These are phyloP conservation scores for Neoarius graeffei DNA, from an alignment of 2,113 vertebrate genomes.

Conservation along the genomic window DNA sequence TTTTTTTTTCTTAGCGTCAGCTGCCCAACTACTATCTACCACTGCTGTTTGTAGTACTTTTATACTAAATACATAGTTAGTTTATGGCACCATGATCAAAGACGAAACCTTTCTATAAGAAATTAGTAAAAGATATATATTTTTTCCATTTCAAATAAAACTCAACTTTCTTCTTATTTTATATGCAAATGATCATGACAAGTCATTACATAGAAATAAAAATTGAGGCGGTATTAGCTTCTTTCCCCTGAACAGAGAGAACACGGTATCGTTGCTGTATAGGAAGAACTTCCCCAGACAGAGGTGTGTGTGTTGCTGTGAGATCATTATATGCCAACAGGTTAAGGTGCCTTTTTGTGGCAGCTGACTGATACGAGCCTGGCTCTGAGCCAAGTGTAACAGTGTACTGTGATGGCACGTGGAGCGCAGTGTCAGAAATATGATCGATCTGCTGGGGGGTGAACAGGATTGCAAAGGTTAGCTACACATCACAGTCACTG, in stretches of 20 bases:
- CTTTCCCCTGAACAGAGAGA: neutral
- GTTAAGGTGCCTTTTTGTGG: slow-evolving; percentile 35
- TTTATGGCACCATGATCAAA: neutral
- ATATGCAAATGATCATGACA: neutral
- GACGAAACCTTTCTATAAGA: neutral
- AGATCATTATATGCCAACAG: slow-evolving; percentile 23
- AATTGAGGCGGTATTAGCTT: neutral
- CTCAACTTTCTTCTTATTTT: neutral
- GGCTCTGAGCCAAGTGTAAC: slow-evolving; percentile 52
- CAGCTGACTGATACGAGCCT: slow-evolving; percentile 36
- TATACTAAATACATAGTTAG: neutral
- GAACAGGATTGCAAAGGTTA: slow-evolving; percentile 35
- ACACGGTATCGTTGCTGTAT: neutral
- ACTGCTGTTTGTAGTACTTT: neutral
- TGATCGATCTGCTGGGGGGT: slow-evolving; percentile 43
- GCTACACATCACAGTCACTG: slow-evolving; percentile 29
- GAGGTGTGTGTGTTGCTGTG: slow-evolving; percentile 18
- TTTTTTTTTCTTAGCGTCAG: neutral
- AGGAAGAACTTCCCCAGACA: slow-evolving; percentile 16
- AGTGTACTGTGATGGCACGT: slow-evolving; percentile 47
- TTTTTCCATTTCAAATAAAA: neutral
- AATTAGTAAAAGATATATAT: too few relatives aligned
- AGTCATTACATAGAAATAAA: too few relatives aligned
- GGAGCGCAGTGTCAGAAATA: slow-evolving; percentile 43
- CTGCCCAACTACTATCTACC: neutral